Conservation (phyloP, 2,797 vertebrate genomes). For the Anguilla marmorata region DNA sequence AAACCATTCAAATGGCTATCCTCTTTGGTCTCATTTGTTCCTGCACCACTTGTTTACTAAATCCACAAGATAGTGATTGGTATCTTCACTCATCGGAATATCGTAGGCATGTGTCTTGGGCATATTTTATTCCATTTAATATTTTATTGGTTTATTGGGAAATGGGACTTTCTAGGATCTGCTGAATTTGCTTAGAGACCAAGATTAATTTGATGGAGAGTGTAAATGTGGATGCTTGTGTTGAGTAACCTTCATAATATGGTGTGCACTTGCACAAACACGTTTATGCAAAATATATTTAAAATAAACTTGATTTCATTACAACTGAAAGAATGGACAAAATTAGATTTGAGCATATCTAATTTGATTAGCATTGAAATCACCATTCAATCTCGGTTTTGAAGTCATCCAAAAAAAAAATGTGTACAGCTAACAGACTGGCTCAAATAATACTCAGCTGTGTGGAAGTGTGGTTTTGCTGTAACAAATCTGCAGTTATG, state of each 20-base stretch:
- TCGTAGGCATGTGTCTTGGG: background rate
- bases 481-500: background rate
- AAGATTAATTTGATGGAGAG: background rate
- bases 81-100: too few species aligned
- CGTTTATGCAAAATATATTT: background rate
- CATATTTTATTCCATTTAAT: background rate
- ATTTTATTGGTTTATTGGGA: background rate
- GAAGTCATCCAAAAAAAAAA: background rate
- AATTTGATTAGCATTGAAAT: background rate
- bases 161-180: background rate
- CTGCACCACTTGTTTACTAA: background rate
- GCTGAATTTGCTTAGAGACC: background rate
- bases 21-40: background rate
- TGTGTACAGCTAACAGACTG: background rate
- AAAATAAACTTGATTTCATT: background rate
- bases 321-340: background rate
- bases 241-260: background rate
- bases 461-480: background rate
- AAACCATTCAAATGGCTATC: constrained; percentile 30
- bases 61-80: background rate
- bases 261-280: background rate
- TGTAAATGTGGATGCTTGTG: background rate
- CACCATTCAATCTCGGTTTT: background rate
- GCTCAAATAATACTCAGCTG: too few species aligned
- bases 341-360: background rate